Base-by-base conservation (phyloP, 2,113 vertebrate genomes). In the Actenoides hombroni region DNA sequence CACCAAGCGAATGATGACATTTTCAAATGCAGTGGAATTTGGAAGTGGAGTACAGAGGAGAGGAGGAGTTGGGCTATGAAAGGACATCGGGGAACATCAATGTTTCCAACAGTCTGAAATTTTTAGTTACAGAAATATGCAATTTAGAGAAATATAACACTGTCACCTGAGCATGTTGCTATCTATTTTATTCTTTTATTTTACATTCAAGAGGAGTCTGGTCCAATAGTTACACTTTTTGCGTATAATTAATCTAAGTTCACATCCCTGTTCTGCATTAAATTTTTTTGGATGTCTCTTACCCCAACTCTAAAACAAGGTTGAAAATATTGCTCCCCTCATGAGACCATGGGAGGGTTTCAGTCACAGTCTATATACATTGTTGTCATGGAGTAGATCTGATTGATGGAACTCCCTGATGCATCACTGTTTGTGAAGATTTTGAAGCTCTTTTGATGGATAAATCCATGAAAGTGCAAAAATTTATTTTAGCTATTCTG, bases 1-100 rank as follows among this genome's bases (percentile, higher is more conserved):
- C 97, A 97, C 83, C 74, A 49, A 92, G n/a, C 67, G 86, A 96
- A 87, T 1, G 31, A 80, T 92, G 95, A 78, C 67, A 94, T 94
- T 93, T 94, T 76, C 24, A 83, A 93, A 83, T 14, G 24, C 37
- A 86, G 64, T 24, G 8, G 61, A 67, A 64, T 79, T 91, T 88
- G 75, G 42, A 87, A 91, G 23, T 76, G 42, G 68, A 73, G 56
- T 57, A 74, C 64, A 68, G 37, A 81, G 71, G 39, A 90, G 68
- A 81, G 49, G 59, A 80, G 81, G 48, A 94, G 39, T 63, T 90
- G 49, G 63, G 16, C 82, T 81, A 13, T 53, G 61, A 92, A 77
- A 79, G 83, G 74, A 63, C 21, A 13, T 10, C 28, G 42, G 33
- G 33, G 35, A 68, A 44, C 20, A 37, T 44, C 20, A 28, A 0